Conservation (phyloP, 2,888 invertebrate genomes). For the Drosophila neotestacea region DNA sequence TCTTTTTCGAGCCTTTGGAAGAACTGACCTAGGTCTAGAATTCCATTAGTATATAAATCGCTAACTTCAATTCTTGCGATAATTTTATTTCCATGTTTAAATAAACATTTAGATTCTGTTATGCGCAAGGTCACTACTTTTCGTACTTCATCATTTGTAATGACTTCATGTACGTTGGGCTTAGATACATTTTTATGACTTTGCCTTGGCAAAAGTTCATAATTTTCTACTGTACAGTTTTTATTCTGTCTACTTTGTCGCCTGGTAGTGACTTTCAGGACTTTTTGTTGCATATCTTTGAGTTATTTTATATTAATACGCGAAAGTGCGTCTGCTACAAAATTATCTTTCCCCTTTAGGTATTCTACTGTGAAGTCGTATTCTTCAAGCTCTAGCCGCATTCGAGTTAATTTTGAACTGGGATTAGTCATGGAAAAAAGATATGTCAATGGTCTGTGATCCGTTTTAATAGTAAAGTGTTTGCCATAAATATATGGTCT, state of each 20-base stretch:
- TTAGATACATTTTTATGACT: slow-evolving; percentile 10
- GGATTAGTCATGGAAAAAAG: slow-evolving; percentile 26
- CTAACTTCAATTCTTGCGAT: too few relatives aligned
- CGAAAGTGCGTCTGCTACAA: slow-evolving; percentile 23
- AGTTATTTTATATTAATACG: slow-evolving; percentile 15
- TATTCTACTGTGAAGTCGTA: not conserved
- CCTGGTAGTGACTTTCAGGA: slow-evolving; percentile 23
- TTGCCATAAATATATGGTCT: slow-evolving; percentile 20
- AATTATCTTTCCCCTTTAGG: slow-evolving; percentile 9
- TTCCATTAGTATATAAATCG: too few relatives aligned
- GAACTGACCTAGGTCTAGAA: slow-evolving; percentile 14
- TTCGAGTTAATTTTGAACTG: slow-evolving; percentile 15
- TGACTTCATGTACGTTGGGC: slow-evolving; percentile 23
- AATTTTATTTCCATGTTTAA: too few relatives aligned
- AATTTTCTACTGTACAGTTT: slow-evolving; percentile 18
- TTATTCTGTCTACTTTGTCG: slow-evolving; percentile 14
- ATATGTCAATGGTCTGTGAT: slow-evolving; percentile 16
- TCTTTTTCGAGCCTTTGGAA: slow-evolving; percentile 6
- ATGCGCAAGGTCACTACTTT: too few relatives aligned
- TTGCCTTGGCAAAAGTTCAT: slow-evolving; percentile 19
- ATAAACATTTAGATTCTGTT: too few relatives aligned
- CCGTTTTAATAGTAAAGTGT: slow-evolving; percentile 18
- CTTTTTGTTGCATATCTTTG: slow-evolving; percentile 10
- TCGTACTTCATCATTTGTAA: too few relatives aligned
- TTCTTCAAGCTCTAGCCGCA: not conserved